Percentiles rank a stretch among this genome's conserved stretches.
These are phyloP conservation scores for Drosophila gunungcola DNA, from an alignment of 1,140 invertebrate species.

Conservation along the genomic window DNA sequence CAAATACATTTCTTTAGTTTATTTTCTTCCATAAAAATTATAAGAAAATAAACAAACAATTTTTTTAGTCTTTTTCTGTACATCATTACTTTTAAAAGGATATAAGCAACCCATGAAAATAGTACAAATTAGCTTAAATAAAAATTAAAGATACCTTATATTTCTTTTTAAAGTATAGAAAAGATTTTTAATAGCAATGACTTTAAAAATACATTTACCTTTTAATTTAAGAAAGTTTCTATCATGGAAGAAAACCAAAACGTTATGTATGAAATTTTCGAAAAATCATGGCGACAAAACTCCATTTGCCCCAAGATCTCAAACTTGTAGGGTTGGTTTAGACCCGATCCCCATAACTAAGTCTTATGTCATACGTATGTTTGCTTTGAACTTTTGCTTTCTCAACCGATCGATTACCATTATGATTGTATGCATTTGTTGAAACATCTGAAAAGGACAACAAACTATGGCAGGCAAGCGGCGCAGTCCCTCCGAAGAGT, in stretches of 20 bases:
- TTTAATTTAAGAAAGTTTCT: too few relatives aligned
- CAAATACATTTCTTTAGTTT: too few relatives aligned
- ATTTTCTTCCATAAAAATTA: too few relatives aligned
- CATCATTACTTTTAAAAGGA: neutral
- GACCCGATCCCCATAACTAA: slow-evolving; percentile 19
- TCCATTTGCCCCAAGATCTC: slow-evolving; percentile 11
- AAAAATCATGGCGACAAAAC: slow-evolving; percentile 10
- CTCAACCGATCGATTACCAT: slow-evolving; percentile 39
- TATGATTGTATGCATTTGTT: slow-evolving; percentile 50
- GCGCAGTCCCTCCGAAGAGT: slow-evolving; percentile 17
- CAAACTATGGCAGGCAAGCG: slow-evolving; percentile 77
- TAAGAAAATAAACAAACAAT: too few relatives aligned
- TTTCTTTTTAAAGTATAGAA: neutral
- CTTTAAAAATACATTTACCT: too few relatives aligned
- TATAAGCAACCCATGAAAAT: too few relatives aligned
- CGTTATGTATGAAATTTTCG: slow-evolving; percentile 8
- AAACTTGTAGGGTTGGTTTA: slow-evolving; percentile 9
- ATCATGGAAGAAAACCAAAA: too few relatives aligned
- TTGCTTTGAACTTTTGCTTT: slow-evolving; percentile 45
- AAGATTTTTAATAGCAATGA: too few relatives aligned
- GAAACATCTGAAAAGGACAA: slow-evolving; percentile 69
- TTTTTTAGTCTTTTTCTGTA: neutral
- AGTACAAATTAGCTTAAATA: neutral
- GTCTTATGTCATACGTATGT: slow-evolving; percentile 43
- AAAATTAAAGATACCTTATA: neutral